These are phyloP conservation scores for Eueides isabella DNA, from an alignment of 1,140 invertebrate genomes.

Conservation along the genomic window DNA sequence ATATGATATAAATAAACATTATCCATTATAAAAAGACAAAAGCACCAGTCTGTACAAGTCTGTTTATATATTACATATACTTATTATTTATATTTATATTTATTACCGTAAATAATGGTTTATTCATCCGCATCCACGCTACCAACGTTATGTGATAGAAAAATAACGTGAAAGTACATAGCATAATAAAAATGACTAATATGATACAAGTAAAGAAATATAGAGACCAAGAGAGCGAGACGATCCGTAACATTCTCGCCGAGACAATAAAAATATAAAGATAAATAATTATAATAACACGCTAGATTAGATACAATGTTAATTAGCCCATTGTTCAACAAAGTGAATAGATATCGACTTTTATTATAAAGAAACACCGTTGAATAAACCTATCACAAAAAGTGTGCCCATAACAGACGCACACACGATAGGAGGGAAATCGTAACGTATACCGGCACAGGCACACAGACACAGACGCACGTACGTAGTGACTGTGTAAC, in stretches of 20 bases:
- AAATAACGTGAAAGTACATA: neutral
- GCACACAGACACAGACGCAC: constrained; percentile 27
- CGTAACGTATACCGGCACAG: constrained; percentile 5
- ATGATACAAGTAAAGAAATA: constrained; percentile 25
- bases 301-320: constrained; percentile 66
- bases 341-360: constrained; percentile 60
- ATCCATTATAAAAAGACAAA: neutral
- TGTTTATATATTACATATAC: neutral
- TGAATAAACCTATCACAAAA: constrained; percentile 47
- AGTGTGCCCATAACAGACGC: constrained; percentile 40
- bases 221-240: constrained; percentile 43
- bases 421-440: constrained; percentile 43
- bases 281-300: constrained; percentile 68
- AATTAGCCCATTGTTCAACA: constrained; percentile 71
- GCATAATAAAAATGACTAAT: constrained; percentile 4
- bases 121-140: neutral
- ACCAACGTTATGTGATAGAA: neutral
- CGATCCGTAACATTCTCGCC: constrained; percentile 38
- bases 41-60: neutral
- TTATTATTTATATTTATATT: neutral
- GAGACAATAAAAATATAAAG: constrained; percentile 59
- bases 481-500: constrained; percentile 29
- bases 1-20: constrained; percentile 6
- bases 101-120: neutral
- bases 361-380: constrained; percentile 54